These are phyloP conservation scores for Volucella bombylans DNA, from an alignment of 2,888 invertebrate species.

Conservation along the genomic window DNA sequence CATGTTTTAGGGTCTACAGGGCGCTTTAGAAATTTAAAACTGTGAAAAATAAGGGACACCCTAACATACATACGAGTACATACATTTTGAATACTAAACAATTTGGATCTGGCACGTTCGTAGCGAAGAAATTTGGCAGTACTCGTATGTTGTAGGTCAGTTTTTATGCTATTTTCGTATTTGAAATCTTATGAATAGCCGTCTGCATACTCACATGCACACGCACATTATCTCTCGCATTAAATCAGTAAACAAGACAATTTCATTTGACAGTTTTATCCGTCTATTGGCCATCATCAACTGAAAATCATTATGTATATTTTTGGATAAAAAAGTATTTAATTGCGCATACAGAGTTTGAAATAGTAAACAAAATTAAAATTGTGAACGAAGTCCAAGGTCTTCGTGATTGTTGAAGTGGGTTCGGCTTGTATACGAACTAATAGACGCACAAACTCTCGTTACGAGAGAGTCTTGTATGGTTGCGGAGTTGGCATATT, in stretches of 20 bases:
- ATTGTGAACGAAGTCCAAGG: slow-evolving; percentile 25
- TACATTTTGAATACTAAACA: no score
- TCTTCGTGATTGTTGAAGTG: not conserved
- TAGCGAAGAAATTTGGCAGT: no score
- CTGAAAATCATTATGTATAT: not conserved
- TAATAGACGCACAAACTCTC: no score
- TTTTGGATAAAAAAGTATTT: not conserved
- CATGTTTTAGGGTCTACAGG: no score
- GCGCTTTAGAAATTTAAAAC: no score
- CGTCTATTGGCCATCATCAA: not conserved
- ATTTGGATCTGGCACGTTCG: no score
- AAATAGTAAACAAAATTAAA: slow-evolving; percentile 14
- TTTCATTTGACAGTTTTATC: not conserved
- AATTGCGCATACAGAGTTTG: not conserved
- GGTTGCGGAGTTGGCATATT: slow-evolving; percentile 1
- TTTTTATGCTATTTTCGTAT: not conserved
- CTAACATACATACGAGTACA: no score
- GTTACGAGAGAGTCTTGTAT: not conserved
- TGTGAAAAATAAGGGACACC: no score
- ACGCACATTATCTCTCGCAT: not conserved
- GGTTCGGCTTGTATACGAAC: no score
- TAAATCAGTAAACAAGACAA: not conserved
- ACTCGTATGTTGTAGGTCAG: not conserved
- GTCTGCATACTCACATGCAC: not conserved
- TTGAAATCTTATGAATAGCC: not conserved